A percentile compares a stretch with the other conserved stretches of the same genome.
These are phyloP conservation scores for Phrynosoma platyrhinos DNA, from an alignment of 2,113 vertebrate genomes.

Conservation along the genomic window DNA sequence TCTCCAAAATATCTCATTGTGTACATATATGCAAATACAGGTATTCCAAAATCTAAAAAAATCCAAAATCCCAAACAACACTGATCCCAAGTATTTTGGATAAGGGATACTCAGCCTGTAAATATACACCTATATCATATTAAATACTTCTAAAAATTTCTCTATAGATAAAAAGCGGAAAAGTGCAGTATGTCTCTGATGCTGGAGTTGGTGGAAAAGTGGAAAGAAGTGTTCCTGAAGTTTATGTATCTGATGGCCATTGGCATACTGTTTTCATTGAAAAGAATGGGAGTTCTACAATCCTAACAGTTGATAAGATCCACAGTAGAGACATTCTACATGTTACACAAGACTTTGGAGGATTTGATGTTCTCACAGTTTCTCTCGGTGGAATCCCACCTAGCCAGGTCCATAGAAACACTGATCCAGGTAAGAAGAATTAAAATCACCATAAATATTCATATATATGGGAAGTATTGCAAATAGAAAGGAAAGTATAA, in stretches of 20 bases:
- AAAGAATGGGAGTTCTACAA: conserved; percentile 86
- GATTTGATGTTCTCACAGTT: conserved; percentile 86
- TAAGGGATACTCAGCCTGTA: neutral
- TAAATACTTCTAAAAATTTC: neutral
- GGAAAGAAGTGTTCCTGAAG: conserved; percentile 88
- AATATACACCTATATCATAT: neutral
- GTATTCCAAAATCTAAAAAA: too few relatives aligned
- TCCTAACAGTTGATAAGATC: conserved; percentile 81
- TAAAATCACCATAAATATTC: neutral
- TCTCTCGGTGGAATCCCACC: conserved; percentile 92
- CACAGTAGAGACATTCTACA: conserved; percentile 83
- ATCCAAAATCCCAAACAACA: too few relatives aligned
- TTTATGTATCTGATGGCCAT: conserved; percentile 86
- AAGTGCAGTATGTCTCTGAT: conserved; percentile 91
- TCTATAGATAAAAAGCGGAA: conserved; percentile 90
- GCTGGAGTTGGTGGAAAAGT: conserved; percentile 92
- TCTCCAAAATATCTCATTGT: too few relatives aligned
- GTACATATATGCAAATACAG: too few relatives aligned
- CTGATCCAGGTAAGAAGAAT: conserved; percentile 79
- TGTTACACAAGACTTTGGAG: conserved; percentile 92
- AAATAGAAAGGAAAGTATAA: neutral
- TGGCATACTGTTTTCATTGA: conserved; percentile 90
- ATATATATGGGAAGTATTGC: neutral
- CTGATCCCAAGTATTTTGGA: too few relatives aligned
- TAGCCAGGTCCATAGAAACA: conserved; percentile 81